These are phyloP conservation scores for Haliclona indistincta DNA, from an alignment of 37 sponge, comb jelly and placozoan genomes.

Conservation along the genomic window DNA sequence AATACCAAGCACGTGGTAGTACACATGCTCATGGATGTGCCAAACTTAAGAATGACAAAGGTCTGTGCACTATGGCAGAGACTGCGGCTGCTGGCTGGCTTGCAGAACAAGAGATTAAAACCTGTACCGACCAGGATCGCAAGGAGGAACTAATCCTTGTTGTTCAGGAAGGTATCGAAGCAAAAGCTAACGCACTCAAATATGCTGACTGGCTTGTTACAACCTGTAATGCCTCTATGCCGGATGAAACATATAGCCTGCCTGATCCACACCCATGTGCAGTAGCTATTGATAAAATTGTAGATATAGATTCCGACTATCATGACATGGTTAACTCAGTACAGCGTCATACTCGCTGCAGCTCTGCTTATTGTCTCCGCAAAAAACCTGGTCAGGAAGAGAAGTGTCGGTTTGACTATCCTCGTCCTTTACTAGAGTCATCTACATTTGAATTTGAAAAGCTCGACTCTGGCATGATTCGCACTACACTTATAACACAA, in stretches of 20 bases:
- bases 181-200: neutral
- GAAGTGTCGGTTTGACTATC: slow-evolving; percentile 26
- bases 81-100: slow-evolving; percentile 2
- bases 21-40: slow-evolving; percentile 39
- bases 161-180: slow-evolving; percentile 7
- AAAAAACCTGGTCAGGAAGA: neutral
- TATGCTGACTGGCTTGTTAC: slow-evolving; percentile 35
- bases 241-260: neutral
- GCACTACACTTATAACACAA: slow-evolving; percentile 10
- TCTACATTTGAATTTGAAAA: slow-evolving; percentile 20
- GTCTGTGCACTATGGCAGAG: neutral
- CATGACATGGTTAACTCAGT: slow-evolving; percentile 5
- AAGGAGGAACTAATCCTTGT: neutral
- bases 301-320: slow-evolving; percentile 7
- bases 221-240: slow-evolving; percentile 4
- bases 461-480: slow-evolving; percentile 1
- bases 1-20: slow-evolving; percentile 36
- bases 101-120: neutral
- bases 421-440: neutral
- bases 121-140: neutral
- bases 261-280: neutral
- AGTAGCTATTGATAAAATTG: neutral
- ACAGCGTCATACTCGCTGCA: slow-evolving; percentile 24
- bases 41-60: slow-evolving; percentile 18
- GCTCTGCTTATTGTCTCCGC: slow-evolving; percentile 29